These are phyloP conservation scores for Lipophrys pholis DNA, from an alignment of 2,113 vertebrate genomes.

Conservation along the genomic window DNA sequence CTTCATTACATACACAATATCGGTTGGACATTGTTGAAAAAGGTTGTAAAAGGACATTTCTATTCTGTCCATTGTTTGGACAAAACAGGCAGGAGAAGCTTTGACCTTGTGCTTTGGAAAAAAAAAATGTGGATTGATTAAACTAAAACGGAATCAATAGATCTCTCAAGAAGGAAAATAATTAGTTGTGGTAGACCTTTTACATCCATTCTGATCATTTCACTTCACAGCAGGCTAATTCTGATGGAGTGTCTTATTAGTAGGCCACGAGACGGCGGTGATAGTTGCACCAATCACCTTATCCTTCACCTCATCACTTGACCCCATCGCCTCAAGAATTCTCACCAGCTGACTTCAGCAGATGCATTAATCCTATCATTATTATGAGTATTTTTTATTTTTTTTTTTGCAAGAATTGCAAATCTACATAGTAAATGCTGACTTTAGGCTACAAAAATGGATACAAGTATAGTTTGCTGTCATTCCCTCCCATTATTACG, in stretches of 20 bases:
- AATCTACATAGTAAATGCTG: neutral
- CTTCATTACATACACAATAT: too few relatives aligned
- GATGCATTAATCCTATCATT: neutral
- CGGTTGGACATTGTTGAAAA: too few relatives aligned
- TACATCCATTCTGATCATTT: neutral
- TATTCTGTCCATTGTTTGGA: neutral
- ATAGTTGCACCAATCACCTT: neutral
- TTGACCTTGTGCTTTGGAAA: neutral
- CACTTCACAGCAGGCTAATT: neutral
- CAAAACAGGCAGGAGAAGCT: slow-evolving; percentile 1
- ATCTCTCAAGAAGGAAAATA: neutral
- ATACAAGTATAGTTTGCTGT: neutral
- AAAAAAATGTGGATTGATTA: neutral
- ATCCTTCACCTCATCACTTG: slow-evolving; percentile 12
- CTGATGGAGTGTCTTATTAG: slow-evolving; percentile 11
- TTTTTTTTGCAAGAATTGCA: neutral
- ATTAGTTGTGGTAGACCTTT: neutral
- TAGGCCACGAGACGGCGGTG: neutral
- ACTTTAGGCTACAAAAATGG: neutral
- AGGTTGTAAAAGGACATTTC: too few relatives aligned
- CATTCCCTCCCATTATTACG: neutral
- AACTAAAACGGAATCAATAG: slow-evolving; percentile 6
- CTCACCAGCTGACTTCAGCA: slow-evolving; percentile 12
- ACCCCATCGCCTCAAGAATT: neutral
- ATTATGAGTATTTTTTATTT: neutral